Conservation (phyloP, 2,888 invertebrate species). For the Anthrax anthrax region DNA sequence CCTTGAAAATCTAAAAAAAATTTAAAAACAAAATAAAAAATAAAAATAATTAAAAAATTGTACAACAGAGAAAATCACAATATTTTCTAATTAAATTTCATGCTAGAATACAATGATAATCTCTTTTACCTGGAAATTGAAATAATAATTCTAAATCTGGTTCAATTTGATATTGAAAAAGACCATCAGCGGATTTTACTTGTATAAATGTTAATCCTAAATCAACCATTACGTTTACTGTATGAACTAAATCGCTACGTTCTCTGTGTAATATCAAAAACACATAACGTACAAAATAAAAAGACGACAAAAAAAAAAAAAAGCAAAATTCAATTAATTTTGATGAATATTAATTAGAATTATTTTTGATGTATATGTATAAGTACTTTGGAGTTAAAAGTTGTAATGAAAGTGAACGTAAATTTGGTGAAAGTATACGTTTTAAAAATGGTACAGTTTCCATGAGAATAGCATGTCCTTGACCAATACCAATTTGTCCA, state of each 20-base stretch:
- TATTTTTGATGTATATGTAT: too few relatives aligned
- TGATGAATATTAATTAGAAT: too few relatives aligned
- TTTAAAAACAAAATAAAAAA: neutral
- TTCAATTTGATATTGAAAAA: constrained; percentile 54
- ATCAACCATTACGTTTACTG: constrained; percentile 75
- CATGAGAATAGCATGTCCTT: constrained; percentile 39
- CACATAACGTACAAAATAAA: too few relatives aligned
- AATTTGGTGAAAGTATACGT: constrained; percentile 53
- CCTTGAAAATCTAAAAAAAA: constrained; percentile 19
- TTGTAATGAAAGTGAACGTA: constrained; percentile 50
- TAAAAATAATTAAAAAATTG: constrained; percentile 5
- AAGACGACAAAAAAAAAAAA: neutral
- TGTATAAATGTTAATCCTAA: constrained; percentile 78
- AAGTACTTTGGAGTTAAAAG: constrained; percentile 29
- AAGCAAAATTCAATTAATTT: neutral
- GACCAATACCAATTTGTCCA: constrained; percentile 26
- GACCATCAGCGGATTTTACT: constrained; percentile 60
- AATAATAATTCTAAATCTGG: constrained; percentile 58
- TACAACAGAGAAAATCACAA: neutral
- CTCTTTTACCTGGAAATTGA: constrained; percentile 25
- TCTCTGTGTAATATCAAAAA: constrained; percentile 26
- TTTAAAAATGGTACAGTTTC: constrained; percentile 61
- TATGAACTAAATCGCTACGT: constrained; percentile 43
- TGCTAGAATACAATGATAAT: too few relatives aligned
- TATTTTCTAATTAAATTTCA: neutral